Evolutionary conservation across 2,113 vertebrate genomes (phyloP).

Genomic region (Gopherus flavomarginatus): DNA sequence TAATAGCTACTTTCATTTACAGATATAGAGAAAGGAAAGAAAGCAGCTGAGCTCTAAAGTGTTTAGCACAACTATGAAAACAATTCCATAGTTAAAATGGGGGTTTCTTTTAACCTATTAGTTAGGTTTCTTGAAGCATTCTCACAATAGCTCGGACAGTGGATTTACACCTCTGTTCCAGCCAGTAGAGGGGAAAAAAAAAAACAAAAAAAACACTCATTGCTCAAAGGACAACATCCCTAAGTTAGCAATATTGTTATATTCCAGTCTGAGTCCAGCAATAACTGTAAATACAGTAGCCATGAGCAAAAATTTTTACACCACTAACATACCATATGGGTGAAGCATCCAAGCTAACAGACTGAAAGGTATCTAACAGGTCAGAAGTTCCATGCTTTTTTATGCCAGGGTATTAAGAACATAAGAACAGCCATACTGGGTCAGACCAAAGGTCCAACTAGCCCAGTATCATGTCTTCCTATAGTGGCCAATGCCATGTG

Average conservation of each 20-base stretch:
- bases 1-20: not conserved
- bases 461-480: no score
- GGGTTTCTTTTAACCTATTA: not conserved
- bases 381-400: not conserved
- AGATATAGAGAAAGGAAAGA: not conserved
- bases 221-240: not conserved
- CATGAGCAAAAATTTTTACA: not conserved
- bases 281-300: not conserved
- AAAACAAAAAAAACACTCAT: not conserved
- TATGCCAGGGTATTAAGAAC: not conserved
- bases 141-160: constrained; percentile 7
- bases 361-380: no score
- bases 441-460: no score
- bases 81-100: not conserved
- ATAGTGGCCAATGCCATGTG: no score
- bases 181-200: not conserved
- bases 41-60: not conserved
- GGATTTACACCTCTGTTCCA: not conserved
- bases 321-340: not conserved
- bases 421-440: not conserved
- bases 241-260: not conserved
- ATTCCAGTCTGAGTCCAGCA: not conserved
- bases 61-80: not conserved
- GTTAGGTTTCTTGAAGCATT: not conserved
- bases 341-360: not conserved